A percentile compares a stretch with the other conserved stretches of the same genome.
Conservation (phyloP, 2,113 vertebrate genomes). For the Halcyon malimbica region DNA sequence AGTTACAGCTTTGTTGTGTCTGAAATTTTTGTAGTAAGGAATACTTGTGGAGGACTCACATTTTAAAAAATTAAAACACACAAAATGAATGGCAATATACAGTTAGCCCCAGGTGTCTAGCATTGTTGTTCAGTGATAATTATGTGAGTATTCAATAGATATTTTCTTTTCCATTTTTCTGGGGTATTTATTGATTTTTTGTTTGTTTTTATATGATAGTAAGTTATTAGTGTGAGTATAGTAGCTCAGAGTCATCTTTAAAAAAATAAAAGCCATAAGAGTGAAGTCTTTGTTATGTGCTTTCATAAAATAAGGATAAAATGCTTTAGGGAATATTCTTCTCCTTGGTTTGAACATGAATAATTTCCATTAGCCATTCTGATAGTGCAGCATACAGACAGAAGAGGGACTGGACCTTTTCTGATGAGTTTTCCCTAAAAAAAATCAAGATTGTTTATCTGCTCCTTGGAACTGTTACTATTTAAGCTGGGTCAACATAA, state of each 20-base stretch:
- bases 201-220: neutral
- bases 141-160: conserved; percentile 3
- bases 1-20: neutral
- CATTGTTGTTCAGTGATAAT: conserved; percentile 13
- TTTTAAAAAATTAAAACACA: neutral
- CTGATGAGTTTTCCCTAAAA: neutral
- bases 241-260: neutral
- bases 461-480: neutral
- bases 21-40: neutral
- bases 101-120: neutral
- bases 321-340: neutral
- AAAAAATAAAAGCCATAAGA: neutral
- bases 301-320: conserved; percentile 34
- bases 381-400: neutral
- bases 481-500: neutral
- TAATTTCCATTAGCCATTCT: neutral
- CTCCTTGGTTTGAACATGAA: neutral
- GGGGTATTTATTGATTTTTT: neutral
- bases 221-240: neutral
- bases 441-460: neutral
- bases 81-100: neutral
- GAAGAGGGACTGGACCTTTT: neutral
- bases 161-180: conserved; percentile 15
- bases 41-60: neutral
- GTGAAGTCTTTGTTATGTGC: neutral